Conservation (phyloP, 2,113 vertebrate species). For the Sebastes schlegelii region DNA sequence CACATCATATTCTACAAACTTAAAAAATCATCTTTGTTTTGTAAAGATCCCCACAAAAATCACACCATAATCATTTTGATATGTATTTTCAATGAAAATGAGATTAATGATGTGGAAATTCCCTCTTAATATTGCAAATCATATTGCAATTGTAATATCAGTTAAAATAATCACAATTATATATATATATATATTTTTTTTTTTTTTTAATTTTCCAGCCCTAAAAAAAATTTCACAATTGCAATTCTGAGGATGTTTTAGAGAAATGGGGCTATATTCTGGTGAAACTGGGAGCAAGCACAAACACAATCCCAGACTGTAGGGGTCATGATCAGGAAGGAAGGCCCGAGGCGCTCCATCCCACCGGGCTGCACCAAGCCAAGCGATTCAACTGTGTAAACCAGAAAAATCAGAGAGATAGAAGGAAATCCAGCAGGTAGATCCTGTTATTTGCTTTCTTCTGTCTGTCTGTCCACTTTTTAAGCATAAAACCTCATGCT, state of each 20-base stretch:
- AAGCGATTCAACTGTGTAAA: conserved; percentile 45
- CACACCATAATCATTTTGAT: too few relatives aligned
- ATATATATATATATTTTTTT: too few relatives aligned
- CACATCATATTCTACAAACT: too few relatives aligned
- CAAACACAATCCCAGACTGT: conserved; percentile 9
- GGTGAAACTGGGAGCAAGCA: conserved; percentile 9
- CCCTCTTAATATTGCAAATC: too few relatives aligned
- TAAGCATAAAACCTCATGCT: conserved; percentile 9
- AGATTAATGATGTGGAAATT: too few relatives aligned
- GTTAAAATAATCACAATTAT: too few relatives aligned
- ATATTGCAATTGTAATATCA: too few relatives aligned
- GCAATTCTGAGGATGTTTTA: neutral
- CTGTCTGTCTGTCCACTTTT: conserved; percentile 1
- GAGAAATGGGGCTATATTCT: neutral
- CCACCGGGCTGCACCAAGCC: conserved; percentile 8
- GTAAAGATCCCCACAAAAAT: too few relatives aligned
- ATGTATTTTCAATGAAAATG: too few relatives aligned
- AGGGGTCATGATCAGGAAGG: conserved; percentile 24
- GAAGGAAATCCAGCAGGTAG: conserved; percentile 20
- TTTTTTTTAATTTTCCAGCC: too few relatives aligned
- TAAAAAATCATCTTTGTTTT: too few relatives aligned
- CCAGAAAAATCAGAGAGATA: conserved; percentile 34
- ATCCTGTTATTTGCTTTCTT: conserved; percentile 30
- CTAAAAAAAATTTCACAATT: neutral
- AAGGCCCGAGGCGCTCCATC: conserved; percentile 42